Evolutionary conservation across 1,140 invertebrate genomes (phyloP).

Genomic region (Macrobrachium nipponense): DNA sequence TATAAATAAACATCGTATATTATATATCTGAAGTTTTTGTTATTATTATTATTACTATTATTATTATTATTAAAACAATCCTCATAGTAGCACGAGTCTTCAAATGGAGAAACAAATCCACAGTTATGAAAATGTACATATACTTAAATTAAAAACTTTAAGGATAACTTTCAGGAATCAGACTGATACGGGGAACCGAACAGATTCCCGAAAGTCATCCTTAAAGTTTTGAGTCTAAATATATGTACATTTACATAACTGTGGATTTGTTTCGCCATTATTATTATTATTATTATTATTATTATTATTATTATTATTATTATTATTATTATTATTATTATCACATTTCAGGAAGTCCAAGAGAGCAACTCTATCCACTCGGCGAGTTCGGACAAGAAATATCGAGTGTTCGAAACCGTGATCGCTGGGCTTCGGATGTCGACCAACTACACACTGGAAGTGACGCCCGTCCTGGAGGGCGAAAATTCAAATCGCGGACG

Average conservation of each 20-base stretch:
- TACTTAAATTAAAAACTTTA: too few species aligned
- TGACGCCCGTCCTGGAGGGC: slow-evolving; percentile 71
- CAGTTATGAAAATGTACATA: too few species aligned
- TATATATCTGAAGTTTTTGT: not conserved
- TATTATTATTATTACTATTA: not conserved
- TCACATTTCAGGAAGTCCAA: slow-evolving; percentile 27
- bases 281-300: not conserved
- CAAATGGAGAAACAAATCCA: too few species aligned
- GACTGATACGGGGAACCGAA: too few species aligned
- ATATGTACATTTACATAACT: too few species aligned
- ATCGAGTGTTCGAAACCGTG: slow-evolving; percentile 34
- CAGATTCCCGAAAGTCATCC: too few species aligned
- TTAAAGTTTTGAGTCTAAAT: too few species aligned
- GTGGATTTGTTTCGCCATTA: too few species aligned
- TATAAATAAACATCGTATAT: too few species aligned
- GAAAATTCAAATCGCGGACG: slow-evolving; percentile 66
- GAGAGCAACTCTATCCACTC: slow-evolving; percentile 21
- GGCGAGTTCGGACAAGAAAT: not conserved
- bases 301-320: not conserved
- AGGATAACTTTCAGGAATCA: too few species aligned
- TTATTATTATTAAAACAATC: not conserved
- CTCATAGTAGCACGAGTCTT: too few species aligned
- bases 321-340: not conserved
- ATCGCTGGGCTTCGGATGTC: slow-evolving; percentile 72
- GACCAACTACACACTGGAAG: slow-evolving; percentile 82